These are phyloP conservation scores for Daboia siamensis DNA, from an alignment of 2,113 vertebrate genomes.

Conservation along the genomic window DNA sequence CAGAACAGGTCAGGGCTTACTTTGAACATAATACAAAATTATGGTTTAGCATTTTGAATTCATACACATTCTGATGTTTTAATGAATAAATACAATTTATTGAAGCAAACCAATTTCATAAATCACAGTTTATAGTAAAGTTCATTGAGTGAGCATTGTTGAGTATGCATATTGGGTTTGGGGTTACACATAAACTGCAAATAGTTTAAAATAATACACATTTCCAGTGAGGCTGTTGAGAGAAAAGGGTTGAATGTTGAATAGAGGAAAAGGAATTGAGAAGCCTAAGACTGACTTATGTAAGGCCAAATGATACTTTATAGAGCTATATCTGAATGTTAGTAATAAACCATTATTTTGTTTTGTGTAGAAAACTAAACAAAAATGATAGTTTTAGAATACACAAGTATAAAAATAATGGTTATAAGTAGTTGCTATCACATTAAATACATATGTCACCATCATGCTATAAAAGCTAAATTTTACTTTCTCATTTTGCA, in stretches of 20 bases:
- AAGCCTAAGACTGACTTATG: background rate
- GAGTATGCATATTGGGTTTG: background rate
- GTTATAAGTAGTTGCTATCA: background rate
- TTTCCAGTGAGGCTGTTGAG: background rate
- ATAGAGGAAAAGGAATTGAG: background rate
- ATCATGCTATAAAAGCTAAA: slow-evolving; percentile 35
- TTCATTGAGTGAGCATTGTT: background rate
- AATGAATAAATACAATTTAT: background rate
- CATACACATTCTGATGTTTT: background rate
- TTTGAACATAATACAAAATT: background rate
- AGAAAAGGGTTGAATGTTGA: background rate
- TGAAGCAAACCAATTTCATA: background rate
- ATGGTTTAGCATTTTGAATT: background rate
- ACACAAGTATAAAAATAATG: background rate
- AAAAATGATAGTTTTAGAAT: background rate
- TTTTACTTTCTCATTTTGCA: slow-evolving; percentile 3
- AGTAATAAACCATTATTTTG: background rate
- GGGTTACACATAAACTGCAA: background rate
- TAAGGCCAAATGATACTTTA: background rate
- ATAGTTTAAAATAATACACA: background rate
- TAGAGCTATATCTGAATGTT: background rate
- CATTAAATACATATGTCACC: background rate
- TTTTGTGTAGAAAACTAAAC: background rate
- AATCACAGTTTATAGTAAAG: background rate
- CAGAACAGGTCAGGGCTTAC: background rate